Conservation (phyloP, 1,140 invertebrate genomes). For the Drosophila kohkoa region DNA sequence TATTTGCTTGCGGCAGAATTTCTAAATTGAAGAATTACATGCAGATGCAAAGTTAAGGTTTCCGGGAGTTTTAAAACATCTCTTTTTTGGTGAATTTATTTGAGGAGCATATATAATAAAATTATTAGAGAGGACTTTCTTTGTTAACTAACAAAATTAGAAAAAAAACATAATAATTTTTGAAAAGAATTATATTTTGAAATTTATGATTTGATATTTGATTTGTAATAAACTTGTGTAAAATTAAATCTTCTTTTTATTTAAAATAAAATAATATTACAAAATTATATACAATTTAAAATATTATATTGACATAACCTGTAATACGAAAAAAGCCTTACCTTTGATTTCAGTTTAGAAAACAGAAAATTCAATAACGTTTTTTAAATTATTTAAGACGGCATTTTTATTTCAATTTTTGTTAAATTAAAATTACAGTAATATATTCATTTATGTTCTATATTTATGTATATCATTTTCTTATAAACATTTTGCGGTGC, state of each 20-base stretch:
- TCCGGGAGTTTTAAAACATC: neutral
- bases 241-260: too few species aligned
- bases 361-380: neutral
- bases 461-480: constrained; percentile 32
- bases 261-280: too few species aligned
- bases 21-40: constrained; percentile 6
- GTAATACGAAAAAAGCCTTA: neutral
- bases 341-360: neutral
- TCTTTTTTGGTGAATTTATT: neutral
- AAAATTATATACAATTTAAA: neutral
- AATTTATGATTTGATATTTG: too few species aligned
- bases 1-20: constrained; percentile 42
- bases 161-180: too few species aligned
- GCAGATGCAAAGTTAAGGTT: neutral
- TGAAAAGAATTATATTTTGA: too few species aligned
- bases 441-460: constrained; percentile 39
- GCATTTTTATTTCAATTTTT: constrained; percentile 72
- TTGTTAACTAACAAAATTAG: too few species aligned
- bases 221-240: too few species aligned
- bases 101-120: neutral
- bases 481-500: constrained; percentile 71
- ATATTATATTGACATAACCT: neutral
- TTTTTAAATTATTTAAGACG: constrained; percentile 58
- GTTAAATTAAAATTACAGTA: constrained; percentile 57
- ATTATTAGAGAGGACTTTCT: too few species aligned